These are phyloP conservation scores for Acipenser transmontanus DNA, from an alignment of 2,797 vertebrate species.

Conservation along the genomic window DNA sequence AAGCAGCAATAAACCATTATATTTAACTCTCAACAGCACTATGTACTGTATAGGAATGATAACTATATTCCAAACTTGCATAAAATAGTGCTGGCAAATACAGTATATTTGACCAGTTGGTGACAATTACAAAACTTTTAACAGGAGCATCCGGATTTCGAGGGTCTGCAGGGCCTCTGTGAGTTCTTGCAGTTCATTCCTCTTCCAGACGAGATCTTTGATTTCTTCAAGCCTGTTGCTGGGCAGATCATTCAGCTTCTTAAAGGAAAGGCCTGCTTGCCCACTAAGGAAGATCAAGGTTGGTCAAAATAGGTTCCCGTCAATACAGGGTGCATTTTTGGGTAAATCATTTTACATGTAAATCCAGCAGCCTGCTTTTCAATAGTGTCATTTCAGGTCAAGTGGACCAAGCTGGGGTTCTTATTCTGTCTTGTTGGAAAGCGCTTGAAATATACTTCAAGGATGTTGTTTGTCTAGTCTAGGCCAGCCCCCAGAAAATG, in stretches of 20 bases:
- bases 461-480: too few relatives aligned
- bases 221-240: conserved; percentile 71
- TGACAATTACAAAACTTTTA: conserved; percentile 1
- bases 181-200: conserved; percentile 63
- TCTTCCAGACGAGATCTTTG: conserved; percentile 64
- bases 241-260: conserved; percentile 66
- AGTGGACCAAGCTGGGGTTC: background rate
- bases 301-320: conserved; percentile 4
- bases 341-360: background rate
- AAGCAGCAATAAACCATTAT: too few relatives aligned
- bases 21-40: too few relatives aligned
- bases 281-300: conserved; percentile 35
- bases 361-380: background rate
- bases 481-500: too few relatives aligned
- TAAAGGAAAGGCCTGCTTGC: conserved; percentile 63
- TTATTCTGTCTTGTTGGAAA: background rate
- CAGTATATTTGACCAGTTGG: too few relatives aligned
- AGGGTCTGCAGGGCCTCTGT: conserved; percentile 54
- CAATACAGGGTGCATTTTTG: background rate
- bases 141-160: conserved; percentile 63
- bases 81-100: background rate
- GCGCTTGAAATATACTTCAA: too few relatives aligned
- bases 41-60: too few relatives aligned
- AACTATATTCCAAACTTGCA: too few relatives aligned
- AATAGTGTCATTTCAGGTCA: background rate